Evolutionary conservation across 2,797 vertebrate species (phyloP).

Genomic region (Taeniopygia guttata): DNA sequence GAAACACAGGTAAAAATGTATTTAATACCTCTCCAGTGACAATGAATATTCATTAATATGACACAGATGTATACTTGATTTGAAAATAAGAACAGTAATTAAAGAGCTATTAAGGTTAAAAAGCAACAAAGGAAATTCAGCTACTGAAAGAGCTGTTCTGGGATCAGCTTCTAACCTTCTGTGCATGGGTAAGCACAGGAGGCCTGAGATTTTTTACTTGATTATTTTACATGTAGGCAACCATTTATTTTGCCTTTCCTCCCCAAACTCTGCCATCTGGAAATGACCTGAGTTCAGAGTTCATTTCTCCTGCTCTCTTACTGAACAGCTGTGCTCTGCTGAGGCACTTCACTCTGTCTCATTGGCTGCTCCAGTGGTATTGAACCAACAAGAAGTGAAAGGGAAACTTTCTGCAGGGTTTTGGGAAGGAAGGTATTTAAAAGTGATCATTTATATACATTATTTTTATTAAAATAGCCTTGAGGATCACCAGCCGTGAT

Average conservation of each 20-base stretch:
- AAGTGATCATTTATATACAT: not conserved
- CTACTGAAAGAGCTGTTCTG: not conserved
- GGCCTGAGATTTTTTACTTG: not conserved
- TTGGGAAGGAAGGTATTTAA: not conserved
- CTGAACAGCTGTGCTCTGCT: not conserved
- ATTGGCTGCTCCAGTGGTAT: not conserved
- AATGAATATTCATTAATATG: conserved; percentile 37
- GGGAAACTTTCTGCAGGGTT: not conserved
- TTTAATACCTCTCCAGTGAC: not conserved
- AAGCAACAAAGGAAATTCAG: conserved; percentile 23
- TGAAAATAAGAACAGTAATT: conserved; percentile 46
- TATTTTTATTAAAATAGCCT: not conserved
- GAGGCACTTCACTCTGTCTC: not conserved
- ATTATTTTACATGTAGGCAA: not conserved
- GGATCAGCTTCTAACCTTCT: not conserved
- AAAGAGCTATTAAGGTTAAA: conserved; percentile 43
- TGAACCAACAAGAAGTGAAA: not conserved
- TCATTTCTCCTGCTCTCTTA: not conserved
- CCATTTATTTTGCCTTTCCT: not conserved
- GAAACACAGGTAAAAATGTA: conserved; percentile 35
- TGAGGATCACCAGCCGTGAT: not conserved
- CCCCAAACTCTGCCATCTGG: not conserved
- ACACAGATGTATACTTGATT: not conserved
- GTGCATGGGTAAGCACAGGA: not conserved
- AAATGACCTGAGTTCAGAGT: not conserved